A percentile compares a stretch with the other conserved stretches of the same genome.
These are phyloP conservation scores for Sminthurinus signatus DNA, from an alignment of 1,140 invertebrate genomes.

Conservation along the genomic window DNA sequence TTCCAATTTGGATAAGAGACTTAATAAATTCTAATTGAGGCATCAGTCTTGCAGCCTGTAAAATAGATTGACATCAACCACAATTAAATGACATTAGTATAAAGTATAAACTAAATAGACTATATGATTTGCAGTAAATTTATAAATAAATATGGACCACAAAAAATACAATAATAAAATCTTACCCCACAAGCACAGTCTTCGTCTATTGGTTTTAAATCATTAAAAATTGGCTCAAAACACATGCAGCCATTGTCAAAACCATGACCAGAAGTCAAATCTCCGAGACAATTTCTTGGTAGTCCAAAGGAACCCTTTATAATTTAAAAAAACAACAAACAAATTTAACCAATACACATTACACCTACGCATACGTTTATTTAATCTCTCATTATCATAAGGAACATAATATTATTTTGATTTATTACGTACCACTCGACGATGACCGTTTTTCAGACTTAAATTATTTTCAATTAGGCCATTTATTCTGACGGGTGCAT, in stretches of 20 bases:
- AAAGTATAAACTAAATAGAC: neutral
- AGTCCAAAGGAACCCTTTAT: constrained; percentile 39
- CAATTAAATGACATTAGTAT: neutral
- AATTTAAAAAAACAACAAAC: too few species aligned
- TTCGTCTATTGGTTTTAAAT: constrained; percentile 62
- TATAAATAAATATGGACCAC: neutral
- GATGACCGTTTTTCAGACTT: constrained; percentile 19
- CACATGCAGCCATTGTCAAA: constrained; percentile 96
- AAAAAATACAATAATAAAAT: constrained; percentile 25
- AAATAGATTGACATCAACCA: too few species aligned
- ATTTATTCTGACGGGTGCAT: constrained; percentile 66
- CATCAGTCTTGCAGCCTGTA: constrained; percentile 68
- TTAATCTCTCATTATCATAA: too few species aligned
- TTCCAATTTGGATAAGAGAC: constrained; percentile 83
- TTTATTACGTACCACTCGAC: too few species aligned
- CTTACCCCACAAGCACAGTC: constrained; percentile 68
- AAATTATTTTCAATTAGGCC: constrained; percentile 34
- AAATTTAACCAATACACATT: too few species aligned
- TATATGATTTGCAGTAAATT: neutral
- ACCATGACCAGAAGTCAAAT: constrained; percentile 83
- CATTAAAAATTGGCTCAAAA: constrained; percentile 67
- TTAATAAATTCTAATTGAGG: constrained; percentile 82
- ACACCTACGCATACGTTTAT: too few species aligned
- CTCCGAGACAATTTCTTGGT: constrained; percentile 62
- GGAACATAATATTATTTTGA: too few species aligned